phyloP scores from a whole-genome alignment of 2,797 vertebrate genomes.

The Linurgus olivaceus region DNA sequence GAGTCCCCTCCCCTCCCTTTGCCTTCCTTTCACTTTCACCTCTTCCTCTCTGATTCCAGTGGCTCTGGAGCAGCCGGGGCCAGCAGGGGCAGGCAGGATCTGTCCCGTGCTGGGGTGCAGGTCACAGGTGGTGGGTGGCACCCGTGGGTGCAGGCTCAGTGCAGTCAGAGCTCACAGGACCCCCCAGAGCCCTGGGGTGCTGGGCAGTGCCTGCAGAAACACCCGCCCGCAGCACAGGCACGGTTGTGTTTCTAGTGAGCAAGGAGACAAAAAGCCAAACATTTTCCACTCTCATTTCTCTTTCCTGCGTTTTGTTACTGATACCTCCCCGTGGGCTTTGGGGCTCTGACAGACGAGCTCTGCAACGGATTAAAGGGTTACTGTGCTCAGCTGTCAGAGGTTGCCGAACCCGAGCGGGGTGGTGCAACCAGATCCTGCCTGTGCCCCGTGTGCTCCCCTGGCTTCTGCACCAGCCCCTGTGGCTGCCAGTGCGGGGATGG shows the following conservation, averaged over 20 bases:
- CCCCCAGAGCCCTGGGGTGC: rapidly evolving
- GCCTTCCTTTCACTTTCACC: not conserved
- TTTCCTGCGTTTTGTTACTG: slow-evolving; percentile 66
- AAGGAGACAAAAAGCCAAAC: slow-evolving; percentile 63
- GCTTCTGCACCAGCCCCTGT: not conserved
- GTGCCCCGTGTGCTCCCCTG: not conserved
- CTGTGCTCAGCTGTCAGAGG: slow-evolving; percentile 68
- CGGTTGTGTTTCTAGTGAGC: slow-evolving; percentile 29
- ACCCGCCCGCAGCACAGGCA: not conserved
- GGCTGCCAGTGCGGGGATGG: not conserved
- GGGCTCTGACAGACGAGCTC: slow-evolving; percentile 67
- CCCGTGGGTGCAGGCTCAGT: rapidly evolving
- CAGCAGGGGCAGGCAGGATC: not conserved
- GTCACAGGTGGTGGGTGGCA: not conserved
- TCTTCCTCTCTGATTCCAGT: not conserved
- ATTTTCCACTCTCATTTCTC: slow-evolving; percentile 67
- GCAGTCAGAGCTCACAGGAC: rapidly evolving
- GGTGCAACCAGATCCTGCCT: slow-evolving; percentile 31
- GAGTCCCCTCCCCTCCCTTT: not conserved
- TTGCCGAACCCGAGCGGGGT: not conserved
- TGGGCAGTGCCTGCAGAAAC: not conserved
- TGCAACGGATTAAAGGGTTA: slow-evolving; percentile 66
- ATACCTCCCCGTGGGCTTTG: slow-evolving; percentile 58
- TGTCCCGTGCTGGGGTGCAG: not conserved
- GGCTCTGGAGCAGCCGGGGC: not conserved